phyloP scores from a whole-genome alignment of 2,888 invertebrate species.

The Sthenelais limicola region DNA sequence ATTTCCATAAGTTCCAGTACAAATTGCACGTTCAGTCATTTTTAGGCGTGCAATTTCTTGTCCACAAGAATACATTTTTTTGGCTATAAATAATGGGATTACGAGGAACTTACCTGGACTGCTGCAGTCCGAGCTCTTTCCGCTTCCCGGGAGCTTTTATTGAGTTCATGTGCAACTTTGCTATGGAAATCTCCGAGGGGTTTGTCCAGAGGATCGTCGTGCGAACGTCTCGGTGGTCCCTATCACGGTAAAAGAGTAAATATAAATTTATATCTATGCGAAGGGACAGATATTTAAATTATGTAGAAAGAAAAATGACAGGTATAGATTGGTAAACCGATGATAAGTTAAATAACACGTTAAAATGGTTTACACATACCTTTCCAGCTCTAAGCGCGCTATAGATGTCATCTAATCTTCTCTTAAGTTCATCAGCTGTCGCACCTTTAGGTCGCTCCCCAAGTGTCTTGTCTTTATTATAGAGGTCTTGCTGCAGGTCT shows the following conservation, averaged over 20 bases:
- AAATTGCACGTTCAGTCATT: too few species aligned
- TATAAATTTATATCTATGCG: slow-evolving; percentile 15
- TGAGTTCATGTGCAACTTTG: slow-evolving; percentile 60
- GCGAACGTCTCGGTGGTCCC: not conserved
- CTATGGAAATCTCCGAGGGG: slow-evolving; percentile 65
- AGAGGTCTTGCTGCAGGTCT: slow-evolving; percentile 48
- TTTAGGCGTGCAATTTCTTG: too few species aligned
- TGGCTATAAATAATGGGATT: too few species aligned
- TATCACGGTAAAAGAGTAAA: too few species aligned
- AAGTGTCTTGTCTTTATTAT: slow-evolving; percentile 34
- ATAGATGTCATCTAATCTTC: slow-evolving; percentile 47
- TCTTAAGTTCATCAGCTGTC: slow-evolving; percentile 51
- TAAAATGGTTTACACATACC: slow-evolving; percentile 50
- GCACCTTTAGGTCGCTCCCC: slow-evolving; percentile 46
- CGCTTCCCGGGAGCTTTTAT: slow-evolving; percentile 59
- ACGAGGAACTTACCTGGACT: slow-evolving; percentile 50
- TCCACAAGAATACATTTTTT: too few species aligned
- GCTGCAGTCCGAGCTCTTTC: slow-evolving; percentile 56
- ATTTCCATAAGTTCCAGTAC: too few species aligned
- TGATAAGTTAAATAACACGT: not conserved
- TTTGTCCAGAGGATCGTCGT: slow-evolving; percentile 62
- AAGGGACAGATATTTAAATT: not conserved
- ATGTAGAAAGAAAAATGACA: not conserved
- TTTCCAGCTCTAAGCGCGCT: slow-evolving; percentile 53
- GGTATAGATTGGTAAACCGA: not conserved